phyloP scores from a whole-genome alignment of 2,888 invertebrate species.

The Micoletzkya japonica region DNA sequence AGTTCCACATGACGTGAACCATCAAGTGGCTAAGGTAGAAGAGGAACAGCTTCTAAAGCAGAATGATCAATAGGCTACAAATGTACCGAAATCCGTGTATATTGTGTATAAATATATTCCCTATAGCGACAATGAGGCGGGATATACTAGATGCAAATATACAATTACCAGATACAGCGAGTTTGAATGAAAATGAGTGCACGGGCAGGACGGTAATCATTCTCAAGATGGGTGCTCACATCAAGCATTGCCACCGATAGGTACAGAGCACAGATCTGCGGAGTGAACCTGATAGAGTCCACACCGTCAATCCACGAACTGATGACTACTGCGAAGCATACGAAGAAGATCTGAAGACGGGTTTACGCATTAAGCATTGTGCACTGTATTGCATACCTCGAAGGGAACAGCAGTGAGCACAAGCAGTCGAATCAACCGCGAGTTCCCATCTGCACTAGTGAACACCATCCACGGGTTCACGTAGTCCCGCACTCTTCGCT shows the following conservation, averaged over 20 bases:
- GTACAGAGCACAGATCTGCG: neutral
- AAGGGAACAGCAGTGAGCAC: slow-evolving; percentile 8
- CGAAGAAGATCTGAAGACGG: neutral
- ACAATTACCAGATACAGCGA: too few relatives aligned
- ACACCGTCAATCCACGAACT: neutral
- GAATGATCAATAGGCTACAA: neutral
- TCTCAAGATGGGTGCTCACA: too few relatives aligned
- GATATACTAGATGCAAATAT: too few relatives aligned
- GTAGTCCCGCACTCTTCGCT: neutral
- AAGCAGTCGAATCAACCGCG: neutral
- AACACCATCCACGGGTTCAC: neutral
- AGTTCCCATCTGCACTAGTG: neutral
- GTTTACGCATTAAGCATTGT: neutral
- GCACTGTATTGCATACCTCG: neutral
- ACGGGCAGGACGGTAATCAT: too few relatives aligned
- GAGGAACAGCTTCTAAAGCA: neutral
- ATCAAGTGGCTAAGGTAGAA: slow-evolving; percentile 14
- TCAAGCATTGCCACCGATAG: neutral
- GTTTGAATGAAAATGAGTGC: too few relatives aligned
- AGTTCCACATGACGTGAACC: slow-evolving; percentile 13
- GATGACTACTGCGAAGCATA: neutral
- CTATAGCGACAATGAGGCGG: neutral
- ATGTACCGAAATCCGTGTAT: neutral
- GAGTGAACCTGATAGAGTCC: neutral
- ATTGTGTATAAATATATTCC: neutral